These are phyloP conservation scores for Cherax destructor DNA, from an alignment of 1,140 invertebrate genomes.

Conservation along the genomic window DNA sequence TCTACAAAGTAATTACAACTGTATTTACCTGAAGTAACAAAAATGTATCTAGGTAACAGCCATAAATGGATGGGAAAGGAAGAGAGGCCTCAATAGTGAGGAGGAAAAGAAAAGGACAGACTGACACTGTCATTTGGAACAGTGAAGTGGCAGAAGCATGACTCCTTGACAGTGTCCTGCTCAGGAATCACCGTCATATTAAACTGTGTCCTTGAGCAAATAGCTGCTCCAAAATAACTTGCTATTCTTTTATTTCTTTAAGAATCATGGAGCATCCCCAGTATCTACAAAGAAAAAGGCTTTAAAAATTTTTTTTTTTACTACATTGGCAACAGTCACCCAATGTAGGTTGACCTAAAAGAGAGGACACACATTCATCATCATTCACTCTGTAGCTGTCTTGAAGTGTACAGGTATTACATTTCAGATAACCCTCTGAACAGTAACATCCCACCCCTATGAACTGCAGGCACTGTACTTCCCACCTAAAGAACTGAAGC, in stretches of 20 bases:
- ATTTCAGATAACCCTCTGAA: too few relatives aligned
- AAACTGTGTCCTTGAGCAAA: slow-evolving; percentile 24
- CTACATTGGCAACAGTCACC: not conserved
- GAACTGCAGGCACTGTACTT: too few relatives aligned
- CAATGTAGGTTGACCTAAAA: too few relatives aligned
- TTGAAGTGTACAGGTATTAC: too few relatives aligned
- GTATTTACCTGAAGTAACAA: slow-evolving; percentile 51
- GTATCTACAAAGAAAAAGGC: not conserved
- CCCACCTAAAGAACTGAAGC: too few relatives aligned
- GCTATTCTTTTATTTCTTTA: not conserved
- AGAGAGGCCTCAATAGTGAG: slow-evolving; percentile 26
- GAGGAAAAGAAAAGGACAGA: slow-evolving; percentile 5
- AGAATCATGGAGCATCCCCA: not conserved
- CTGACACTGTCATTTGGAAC: not conserved
- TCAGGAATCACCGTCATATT: not conserved
- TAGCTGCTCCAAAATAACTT: slow-evolving; percentile 16
- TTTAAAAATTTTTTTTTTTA: not conserved
- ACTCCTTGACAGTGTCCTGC: slow-evolving; percentile 1
- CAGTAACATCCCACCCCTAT: too few relatives aligned
- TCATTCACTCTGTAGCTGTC: too few relatives aligned
- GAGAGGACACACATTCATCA: too few relatives aligned
- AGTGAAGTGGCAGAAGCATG: not conserved
- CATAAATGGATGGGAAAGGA: slow-evolving; percentile 27
- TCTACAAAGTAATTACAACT: slow-evolving; percentile 49
- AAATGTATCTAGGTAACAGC: slow-evolving; percentile 34